Conservation (phyloP, 1,140 invertebrate genomes). For the Calliphora vicina region DNA sequence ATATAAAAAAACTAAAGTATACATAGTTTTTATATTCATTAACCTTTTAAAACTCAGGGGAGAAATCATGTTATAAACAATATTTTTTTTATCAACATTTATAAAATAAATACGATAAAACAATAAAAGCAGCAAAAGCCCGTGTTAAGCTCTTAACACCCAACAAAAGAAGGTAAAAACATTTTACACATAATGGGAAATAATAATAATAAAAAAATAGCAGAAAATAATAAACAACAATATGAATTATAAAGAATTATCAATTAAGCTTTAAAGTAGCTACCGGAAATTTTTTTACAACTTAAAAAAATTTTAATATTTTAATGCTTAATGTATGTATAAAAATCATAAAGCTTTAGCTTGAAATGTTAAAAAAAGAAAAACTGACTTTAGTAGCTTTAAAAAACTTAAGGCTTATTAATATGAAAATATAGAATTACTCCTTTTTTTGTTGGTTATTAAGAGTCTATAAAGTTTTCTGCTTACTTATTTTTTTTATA, state of each 20-base stretch:
- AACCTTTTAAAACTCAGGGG: background rate
- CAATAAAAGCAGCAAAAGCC: no score
- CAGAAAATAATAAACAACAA: background rate
- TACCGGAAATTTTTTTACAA: background rate
- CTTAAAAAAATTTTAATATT: background rate
- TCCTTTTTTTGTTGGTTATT: no score
- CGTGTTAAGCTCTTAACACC: conserved; percentile 32
- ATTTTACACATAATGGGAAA: background rate
- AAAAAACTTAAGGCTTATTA: background rate
- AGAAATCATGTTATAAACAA: background rate
- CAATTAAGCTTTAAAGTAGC: conserved; percentile 29
- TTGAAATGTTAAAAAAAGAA: background rate
- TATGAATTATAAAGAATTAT: conserved; percentile 19
- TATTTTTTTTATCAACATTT: background rate
- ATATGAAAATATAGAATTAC: background rate
- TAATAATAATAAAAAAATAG: background rate
- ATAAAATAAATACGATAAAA: background rate
- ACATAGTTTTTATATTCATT: background rate
- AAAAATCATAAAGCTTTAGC: background rate
- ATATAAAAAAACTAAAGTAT: background rate
- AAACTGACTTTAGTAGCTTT: no score
- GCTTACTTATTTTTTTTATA: no score
- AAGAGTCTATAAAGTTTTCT: no score
- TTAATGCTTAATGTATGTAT: background rate
- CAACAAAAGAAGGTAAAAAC: background rate